Conservation (phyloP, 2,113 vertebrate species). For the Apteryx mantelli region DNA sequence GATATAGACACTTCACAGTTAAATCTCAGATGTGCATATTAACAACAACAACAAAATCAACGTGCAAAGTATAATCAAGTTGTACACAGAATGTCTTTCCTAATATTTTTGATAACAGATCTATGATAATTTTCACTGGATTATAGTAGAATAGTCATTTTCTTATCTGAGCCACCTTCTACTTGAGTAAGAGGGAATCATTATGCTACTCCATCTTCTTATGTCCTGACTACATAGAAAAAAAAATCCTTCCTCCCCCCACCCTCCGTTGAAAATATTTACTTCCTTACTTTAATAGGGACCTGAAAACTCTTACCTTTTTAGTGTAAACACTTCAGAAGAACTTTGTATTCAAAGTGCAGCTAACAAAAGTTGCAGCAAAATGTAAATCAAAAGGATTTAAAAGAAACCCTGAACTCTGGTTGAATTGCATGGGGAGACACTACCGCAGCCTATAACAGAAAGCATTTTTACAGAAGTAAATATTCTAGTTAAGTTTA, state of each 20-base stretch:
- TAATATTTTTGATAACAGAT: background rate
- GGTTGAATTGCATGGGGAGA: background rate
- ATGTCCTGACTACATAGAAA: background rate
- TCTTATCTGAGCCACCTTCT: background rate
- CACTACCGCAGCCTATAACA: background rate
- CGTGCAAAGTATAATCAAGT: background rate
- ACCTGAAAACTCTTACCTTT: background rate
- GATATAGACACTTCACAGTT: background rate
- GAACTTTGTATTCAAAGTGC: background rate
- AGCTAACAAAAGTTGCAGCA: background rate
- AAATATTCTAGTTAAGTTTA: conserved; percentile 13
- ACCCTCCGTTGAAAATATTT: background rate
- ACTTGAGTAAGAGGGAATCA: background rate
- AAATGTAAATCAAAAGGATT: background rate
- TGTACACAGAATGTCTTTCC: background rate
- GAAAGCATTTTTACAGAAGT: background rate
- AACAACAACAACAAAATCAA: background rate
- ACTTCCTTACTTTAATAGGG: background rate
- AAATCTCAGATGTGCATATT: background rate
- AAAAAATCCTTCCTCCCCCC: background rate
- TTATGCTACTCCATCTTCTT: background rate
- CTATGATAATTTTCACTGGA: background rate
- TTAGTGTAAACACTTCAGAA: background rate
- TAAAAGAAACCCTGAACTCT: background rate
- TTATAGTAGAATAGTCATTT: background rate